Evolutionary conservation across 2,888 invertebrate species (phyloP), one percentile per base, ranked within the genome.

Genomic region (Drosophila nr. medialis): DNA sequence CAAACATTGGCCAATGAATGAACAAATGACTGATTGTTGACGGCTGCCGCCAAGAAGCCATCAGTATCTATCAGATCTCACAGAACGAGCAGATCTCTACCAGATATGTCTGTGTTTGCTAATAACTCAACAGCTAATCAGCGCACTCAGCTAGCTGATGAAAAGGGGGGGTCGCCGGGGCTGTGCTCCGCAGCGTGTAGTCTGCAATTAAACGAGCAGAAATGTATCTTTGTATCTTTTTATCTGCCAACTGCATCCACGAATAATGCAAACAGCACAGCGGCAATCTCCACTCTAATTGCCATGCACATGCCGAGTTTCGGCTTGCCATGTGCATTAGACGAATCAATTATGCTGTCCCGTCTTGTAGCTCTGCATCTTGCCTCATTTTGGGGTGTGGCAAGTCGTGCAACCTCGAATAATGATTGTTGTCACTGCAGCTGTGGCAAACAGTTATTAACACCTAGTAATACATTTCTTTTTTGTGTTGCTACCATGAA

Each of bases 111-210:
- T 85, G 61, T 90, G 85, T 86, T 90, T 90, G 90, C 86, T 90
- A 90, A 90, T 86, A 90, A 84, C 89, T 90, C 89, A 86, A 90
- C 90, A 89, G 82, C 87, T 86, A 86, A 86, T 90, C 86, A 90
- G 86, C 74, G 66, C 80, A 66, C 56, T 63, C 67, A 50, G 32
- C 38, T n/a, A 54, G 18, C 7, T 13, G 42, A 13, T 10, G 10
- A 1, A 4, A n/a, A 27, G 11, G 21, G 18, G 15, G 38, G 36
- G 21, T 18, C 10, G 49, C 27, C 4, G 27, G 50, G 11, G 27
- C n/a, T 42, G 24, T 32, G 61, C 13, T 2, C 54, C 81, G 29
- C 89, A 85, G 85, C 89, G 62, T 85, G 85, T 85, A 75, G 83
- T 65, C 85, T 69, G 84, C 89, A 85, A 85, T 85, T 85, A 85